Base-by-base conservation (phyloP, 37 sponge, comb jelly and placozoan genomes). In the Amphimedon queenslandica region DNA sequence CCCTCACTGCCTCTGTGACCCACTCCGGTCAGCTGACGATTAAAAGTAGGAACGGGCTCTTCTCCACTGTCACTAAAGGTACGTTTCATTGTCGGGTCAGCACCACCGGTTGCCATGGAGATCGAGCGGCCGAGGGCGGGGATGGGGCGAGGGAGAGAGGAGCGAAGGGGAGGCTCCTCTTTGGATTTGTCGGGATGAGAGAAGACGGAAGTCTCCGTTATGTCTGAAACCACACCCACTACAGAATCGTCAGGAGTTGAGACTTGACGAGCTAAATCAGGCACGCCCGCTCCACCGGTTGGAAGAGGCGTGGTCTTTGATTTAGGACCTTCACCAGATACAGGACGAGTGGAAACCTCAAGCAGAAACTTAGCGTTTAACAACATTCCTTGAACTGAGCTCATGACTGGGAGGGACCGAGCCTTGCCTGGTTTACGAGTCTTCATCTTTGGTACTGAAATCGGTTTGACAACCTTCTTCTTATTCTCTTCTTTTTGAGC, bases 361-460 rank as follows among this genome's bases (percentile, higher is more conserved):
- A 95, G 82, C 13, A 95, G 83, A 71, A 95, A 95, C 74, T 81
- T 73, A 33, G 90, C 80, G 55, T 91, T 91, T 36, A 87, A 78
- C n/a, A 82, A 77, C 83, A 91, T 82, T 2, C 83, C 83, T 27
- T 82, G 87, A 10, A 86, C 79, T 16, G 87, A 58, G 18, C 83
- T 72, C 3, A 79, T 30, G 1, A 72, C 42, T 4, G 82, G 73
- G 20, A 85, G 80, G 23, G 58, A 63, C 24, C 92, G 82, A 13
- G 87, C 76, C 42, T 91, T 91, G 2, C 87, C 87, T 0, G 87
- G 87, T 24, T 82, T 80, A 51, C 55, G 81, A 11, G 83, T 84
- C 76, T 85, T 79, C 72, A 82, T 40, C 40, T 58, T 69, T 18
- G 77, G 76, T 16, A 56, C 25, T 0, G 74, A 71, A 37, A 75